Base-by-base conservation (phyloP, 2,797 vertebrate genomes). In the Diplodus sargus region DNA sequence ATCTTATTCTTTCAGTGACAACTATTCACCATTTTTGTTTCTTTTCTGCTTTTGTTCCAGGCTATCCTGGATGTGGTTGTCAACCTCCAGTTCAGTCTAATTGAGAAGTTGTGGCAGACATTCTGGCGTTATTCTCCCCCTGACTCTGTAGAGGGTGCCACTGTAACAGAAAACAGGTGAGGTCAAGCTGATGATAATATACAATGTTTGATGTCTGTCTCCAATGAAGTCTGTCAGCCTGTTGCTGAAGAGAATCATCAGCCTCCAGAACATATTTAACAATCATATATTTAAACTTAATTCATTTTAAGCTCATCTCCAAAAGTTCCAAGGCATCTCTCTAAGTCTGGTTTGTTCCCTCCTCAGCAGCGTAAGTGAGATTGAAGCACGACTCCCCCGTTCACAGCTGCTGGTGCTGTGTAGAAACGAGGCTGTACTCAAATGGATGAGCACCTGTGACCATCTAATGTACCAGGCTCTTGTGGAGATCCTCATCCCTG, bases 41-140 rank as follows among this genome's bases (percentile, higher is more conserved):
- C 7, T 45, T 49, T 2, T 78, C 17, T 74, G 10, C 4, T 69
- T 72, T 65, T 47, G 42, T 79, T 75, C 45, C 76, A 99, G 98
- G 97, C 97, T 13, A 99, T 98, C 70, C 63, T 99, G 86, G 98
- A 99, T 9, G 97, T 99, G 0, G 97, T 99, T 23, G 96, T 98
- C 93, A 98, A 97, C 90, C 97, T 99, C 12, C 98, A 99, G 91
- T 99, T 99, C 70, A 97, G 97, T 85, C 97, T 97, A 59, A 97
- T 99, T 8, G 98, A 99, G 95, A 99, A 99, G 83, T 92, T 99
- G 60, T 99, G 98, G 98, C 97, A 98, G 81, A 97, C 98, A 4
- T 99, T 99, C 92, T 99, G 98, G 98, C 95, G 95, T 88, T 99
- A 96, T 87, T 96, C 96, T 1, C 96, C 97, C 73, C 90, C 96